Conservation (phyloP, 2,113 vertebrate species). For the Apteryx owenii region DNA sequence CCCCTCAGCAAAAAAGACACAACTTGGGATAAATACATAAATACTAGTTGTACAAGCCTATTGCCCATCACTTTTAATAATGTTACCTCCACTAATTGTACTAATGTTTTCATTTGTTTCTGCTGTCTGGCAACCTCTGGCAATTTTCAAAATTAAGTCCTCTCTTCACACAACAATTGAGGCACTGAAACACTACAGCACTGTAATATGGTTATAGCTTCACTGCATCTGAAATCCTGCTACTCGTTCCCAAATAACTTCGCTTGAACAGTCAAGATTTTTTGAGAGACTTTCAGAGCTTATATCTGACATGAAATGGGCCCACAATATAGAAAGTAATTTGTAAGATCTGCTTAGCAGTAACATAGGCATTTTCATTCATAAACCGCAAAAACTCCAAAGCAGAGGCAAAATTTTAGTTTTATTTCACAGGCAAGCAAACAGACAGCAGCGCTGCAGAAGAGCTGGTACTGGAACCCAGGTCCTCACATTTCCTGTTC, state of each 20-base stretch:
- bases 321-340: neutral
- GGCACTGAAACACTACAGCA: neutral
- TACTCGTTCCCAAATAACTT: neutral
- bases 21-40: conserved; percentile 12
- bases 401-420: neutral
- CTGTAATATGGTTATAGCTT: neutral
- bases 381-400: neutral
- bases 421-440: neutral
- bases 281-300: neutral
- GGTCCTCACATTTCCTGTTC: neutral
- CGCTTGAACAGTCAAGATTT: neutral
- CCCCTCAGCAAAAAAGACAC: neutral
- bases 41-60: conserved; percentile 4
- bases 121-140: conserved; percentile 39
- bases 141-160: conserved; percentile 56
- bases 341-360: neutral
- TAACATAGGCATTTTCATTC: neutral
- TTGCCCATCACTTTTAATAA: conserved; percentile 62
- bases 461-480: neutral
- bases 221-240: neutral
- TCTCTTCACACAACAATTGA: neutral
- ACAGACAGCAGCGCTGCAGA: neutral
- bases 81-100: conserved; percentile 34
- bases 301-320: neutral
- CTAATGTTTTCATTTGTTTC: conserved; percentile 42